Evolutionary conservation across 2,797 vertebrate genomes (phyloP), one percentile per base, ranked within the genome.

Genomic region (Halcyon smyrnensis): DNA sequence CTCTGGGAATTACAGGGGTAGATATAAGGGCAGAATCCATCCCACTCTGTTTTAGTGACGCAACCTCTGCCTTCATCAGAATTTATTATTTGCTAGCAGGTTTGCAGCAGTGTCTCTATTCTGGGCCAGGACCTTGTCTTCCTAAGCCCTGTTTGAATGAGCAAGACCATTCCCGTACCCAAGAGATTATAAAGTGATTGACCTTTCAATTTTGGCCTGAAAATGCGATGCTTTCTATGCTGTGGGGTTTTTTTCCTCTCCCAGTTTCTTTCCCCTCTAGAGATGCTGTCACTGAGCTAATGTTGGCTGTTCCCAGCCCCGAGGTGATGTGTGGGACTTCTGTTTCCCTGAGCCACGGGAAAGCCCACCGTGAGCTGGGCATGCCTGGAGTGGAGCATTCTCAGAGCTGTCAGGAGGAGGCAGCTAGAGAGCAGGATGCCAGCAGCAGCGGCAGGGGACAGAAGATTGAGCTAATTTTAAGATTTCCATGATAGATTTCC

Each of bases 141-240:
- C 67, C 76, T 88, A 41, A 89, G 23, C 69, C 45, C 79, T 54
- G 36, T 82, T 92, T 73, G 83, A 95, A 70, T 0, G 1, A 80
- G 69, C 0, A 4, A 71, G 37, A 51, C 69, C 28, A 5, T 93
- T 80, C 27, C 70, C 74, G 70, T 70, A 59, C n/a, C n/a, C 3
- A 2, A 39, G 88, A 82, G 78, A 84, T 89, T 65, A 82, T 43
- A 56, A 84, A 17, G 15, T 45, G 92, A 82, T 37, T 41, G 53
- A 53, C 65, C 73, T 94, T 93, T 93, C 30, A 90, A 89, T 95
- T 89, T 75, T 54, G 34, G 36, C 56, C 90, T 56, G 80, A 34
- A 84, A 87, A 90, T 3, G 18, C 0, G 4, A 39, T n/a, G 46
- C 25, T 82, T 71, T 59, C 63, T 53, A 19, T 0, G 1, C 12